phyloP scores from a whole-genome alignment of 92 coral and sea anemone genomes.

The Umimayanthus chanpuru region DNA sequence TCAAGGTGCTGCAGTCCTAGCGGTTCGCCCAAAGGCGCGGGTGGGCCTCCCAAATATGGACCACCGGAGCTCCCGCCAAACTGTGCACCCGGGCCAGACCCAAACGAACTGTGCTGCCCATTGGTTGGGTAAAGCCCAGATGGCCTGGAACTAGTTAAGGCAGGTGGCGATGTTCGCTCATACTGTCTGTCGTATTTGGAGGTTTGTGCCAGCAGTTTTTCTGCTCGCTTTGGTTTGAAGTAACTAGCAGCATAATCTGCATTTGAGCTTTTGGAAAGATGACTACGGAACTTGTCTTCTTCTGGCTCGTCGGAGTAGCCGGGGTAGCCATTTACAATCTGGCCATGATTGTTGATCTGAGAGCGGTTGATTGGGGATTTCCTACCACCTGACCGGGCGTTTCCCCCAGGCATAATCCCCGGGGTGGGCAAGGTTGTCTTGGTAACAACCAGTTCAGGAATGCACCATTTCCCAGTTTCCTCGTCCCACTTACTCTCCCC shows the following conservation, averaged over 20 bases:
- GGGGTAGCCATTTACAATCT: slow-evolving; percentile 72
- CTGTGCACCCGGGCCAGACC: slow-evolving; percentile 17
- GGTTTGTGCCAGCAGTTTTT: slow-evolving; percentile 75
- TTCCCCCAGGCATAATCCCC: slow-evolving; percentile 78
- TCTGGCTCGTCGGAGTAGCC: slow-evolving; percentile 68
- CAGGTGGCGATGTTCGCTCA: slow-evolving; percentile 62
- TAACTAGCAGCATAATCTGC: slow-evolving; percentile 81
- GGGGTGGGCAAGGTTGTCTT: slow-evolving; percentile 94
- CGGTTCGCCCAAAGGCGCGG: slow-evolving; percentile 18
- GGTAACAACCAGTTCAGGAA: slow-evolving; percentile 86
- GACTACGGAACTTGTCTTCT: slow-evolving; percentile 88
- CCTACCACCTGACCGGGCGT: slow-evolving; percentile 53
- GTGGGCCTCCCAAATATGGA: slow-evolving; percentile 12
- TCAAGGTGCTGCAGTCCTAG: slow-evolving; percentile 41
- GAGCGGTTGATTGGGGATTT: slow-evolving; percentile 81
- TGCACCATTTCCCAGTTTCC: slow-evolving; percentile 75
- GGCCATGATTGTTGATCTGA: slow-evolving; percentile 76
- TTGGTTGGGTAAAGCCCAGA: slow-evolving; percentile 37
- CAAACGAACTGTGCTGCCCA: slow-evolving; percentile 14
- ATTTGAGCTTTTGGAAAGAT: slow-evolving; percentile 69
- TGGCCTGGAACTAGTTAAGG: slow-evolving; percentile 51
- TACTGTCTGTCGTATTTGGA: slow-evolving; percentile 66
- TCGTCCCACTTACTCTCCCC: slow-evolving; percentile 91
- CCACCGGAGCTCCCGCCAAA: slow-evolving; percentile 27
- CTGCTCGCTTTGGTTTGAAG: slow-evolving; percentile 96